These are phyloP conservation scores for Prenolepis imparis DNA, from an alignment of 2,888 invertebrate genomes.

Conservation along the genomic window DNA sequence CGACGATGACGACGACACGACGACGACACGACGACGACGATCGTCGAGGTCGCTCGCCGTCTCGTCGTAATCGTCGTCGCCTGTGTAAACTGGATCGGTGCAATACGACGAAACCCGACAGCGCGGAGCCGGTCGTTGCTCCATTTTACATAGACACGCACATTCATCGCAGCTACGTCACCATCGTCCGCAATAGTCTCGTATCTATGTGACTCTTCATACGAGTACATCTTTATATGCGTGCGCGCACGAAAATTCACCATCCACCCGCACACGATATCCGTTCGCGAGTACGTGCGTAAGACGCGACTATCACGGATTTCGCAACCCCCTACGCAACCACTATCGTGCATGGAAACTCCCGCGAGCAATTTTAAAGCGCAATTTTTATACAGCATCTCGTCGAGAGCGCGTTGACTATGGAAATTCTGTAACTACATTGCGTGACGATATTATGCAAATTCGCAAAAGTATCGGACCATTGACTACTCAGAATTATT, in stretches of 20 bases:
- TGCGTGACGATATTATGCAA: not conserved
- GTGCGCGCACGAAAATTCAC: slow-evolving; percentile 40
- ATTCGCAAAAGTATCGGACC: too few relatives aligned
- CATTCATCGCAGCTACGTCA: not conserved
- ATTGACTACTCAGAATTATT: not conserved
- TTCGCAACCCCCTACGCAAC: slow-evolving; percentile 1
- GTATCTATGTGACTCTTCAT: not conserved
- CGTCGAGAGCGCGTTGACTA: too few relatives aligned
- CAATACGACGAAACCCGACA: slow-evolving; percentile 81
- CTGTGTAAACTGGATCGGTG: slow-evolving; percentile 76
- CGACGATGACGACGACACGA: slow-evolving; percentile 15
- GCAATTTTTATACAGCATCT: not conserved
- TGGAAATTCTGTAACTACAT: not conserved
- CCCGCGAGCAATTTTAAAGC: not conserved
- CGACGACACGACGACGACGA: slow-evolving; percentile 23
- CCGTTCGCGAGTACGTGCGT: slow-evolving; percentile 9
- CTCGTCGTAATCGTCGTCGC: slow-evolving; percentile 46
- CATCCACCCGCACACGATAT: slow-evolving; percentile 8
- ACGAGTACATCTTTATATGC: not conserved
- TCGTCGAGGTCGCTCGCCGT: slow-evolving; percentile 47
- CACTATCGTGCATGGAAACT: not conserved
- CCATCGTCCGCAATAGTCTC: slow-evolving; percentile 1
- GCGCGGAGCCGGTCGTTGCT: slow-evolving; percentile 84
- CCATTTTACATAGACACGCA: slow-evolving; percentile 77
- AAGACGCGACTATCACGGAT: slow-evolving; percentile 6